Evolutionary conservation across 1,140 invertebrate species (phyloP), one percentile per base, ranked within the genome.

Genomic region (Drosophila repletoides): DNA sequence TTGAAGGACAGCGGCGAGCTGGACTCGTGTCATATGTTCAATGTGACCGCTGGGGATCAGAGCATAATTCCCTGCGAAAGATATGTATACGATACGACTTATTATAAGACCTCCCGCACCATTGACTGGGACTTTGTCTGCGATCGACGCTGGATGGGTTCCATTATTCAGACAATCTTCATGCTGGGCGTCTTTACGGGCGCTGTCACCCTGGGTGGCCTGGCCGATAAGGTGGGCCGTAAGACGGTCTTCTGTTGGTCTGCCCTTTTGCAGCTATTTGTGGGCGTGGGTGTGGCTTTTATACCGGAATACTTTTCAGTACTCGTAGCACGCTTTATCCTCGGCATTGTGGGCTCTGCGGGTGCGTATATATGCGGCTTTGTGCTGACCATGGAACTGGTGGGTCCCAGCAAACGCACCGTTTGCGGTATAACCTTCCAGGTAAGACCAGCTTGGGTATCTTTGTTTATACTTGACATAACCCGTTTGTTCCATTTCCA

Each of bases 151-250:
- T 97, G 95, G 95, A 94, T 95, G 92, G 93, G 95, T 2, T 94
- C 96, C 0, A 88, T 96, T 7, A 94, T 95, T 0, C 96, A 97
- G 84, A 95, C 92, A 1, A 88, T 93, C 4, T 98, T 96, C 88
- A 98, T 98, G 96, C 92, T 97, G 55, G 97, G 97, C n/a, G 95
- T 97, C 5, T 95, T 98, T 41, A 92, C 94, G 3, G 97, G 97
- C 2, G 95, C 96, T 3, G 93, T 98, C 0, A 92, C 94, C 0
- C 91, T 98, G n/a, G 96, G 97, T 5, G 94, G 94, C 10, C 88
- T 98, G 72, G 96, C 97, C 0, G 97, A 98, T 84, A 97, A 95
- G 91, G 94, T 94, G 68, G 96, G 96, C 0, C 92, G 96, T 4
- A 97, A 97, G 87, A 94, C 92, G 1, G 93, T 96, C 52, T 96